Percentiles rank a stretch among this genome's conserved stretches.
These are phyloP conservation scores for Theonella swinhoei DNA, from an alignment of 37 sponge, comb jelly and placozoan species.

Conservation along the genomic window DNA sequence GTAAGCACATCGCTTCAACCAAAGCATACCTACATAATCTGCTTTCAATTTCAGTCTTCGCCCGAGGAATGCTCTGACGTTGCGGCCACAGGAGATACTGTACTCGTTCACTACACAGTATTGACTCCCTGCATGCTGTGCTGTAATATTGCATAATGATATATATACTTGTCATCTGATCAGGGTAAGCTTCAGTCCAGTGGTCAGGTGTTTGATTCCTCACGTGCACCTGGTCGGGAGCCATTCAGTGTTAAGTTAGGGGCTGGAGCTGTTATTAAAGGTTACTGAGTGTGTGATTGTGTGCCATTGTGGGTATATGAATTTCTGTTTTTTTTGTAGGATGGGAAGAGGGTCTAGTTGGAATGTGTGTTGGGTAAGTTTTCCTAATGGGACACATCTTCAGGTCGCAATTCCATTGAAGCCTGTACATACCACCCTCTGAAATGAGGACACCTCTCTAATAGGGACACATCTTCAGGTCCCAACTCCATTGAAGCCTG, in stretches of 20 bases:
- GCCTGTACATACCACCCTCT: no score
- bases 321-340: conserved; percentile 40
- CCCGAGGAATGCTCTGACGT: conserved; percentile 43
- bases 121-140: no score
- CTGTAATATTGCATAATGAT: no score
- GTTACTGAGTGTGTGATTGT: no score
- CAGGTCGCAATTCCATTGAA: no score
- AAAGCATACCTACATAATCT: background rate
- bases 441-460: no score
- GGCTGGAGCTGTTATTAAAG: conserved; percentile 67
- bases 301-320: no score
- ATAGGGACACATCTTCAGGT: no score
- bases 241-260: conserved; percentile 69
- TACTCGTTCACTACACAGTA: conserved; percentile 74
- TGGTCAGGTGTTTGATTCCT: conserved; percentile 83
- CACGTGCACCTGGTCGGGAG: conserved; percentile 36
- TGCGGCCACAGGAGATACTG: conserved; percentile 60
- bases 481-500: no score
- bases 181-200: conserved; percentile 59
- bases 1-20: conserved; percentile 5
- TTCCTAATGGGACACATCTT: no score
- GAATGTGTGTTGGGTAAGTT: conserved; percentile 78
- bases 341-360: conserved; percentile 79
- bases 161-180: background rate
- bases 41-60: conserved; percentile 29